A percentile compares a stretch with the other conserved stretches of the same genome.
Evolutionary conservation across 2,888 invertebrate genomes (phyloP).

Genomic region (Steinernema hermaphroditum): DNA sequence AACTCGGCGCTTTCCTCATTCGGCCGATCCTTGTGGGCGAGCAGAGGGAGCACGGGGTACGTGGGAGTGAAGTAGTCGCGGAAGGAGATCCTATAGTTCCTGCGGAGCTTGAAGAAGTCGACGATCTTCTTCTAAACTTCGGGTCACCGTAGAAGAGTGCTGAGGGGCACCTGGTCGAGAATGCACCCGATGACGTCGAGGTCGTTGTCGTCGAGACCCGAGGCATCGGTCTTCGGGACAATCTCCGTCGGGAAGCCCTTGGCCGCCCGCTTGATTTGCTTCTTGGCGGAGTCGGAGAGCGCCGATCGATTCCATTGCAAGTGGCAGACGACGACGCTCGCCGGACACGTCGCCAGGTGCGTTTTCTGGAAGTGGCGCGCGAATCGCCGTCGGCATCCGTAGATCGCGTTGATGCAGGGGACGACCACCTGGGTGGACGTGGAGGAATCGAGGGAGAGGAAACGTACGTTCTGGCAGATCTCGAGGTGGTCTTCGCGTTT

Average conservation of each 20-base stretch:
- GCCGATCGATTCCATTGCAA: constrained; percentile 41
- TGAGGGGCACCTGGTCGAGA: constrained; percentile 4
- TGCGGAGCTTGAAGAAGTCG: constrained; percentile 4
- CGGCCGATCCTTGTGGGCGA: constrained; percentile 2
- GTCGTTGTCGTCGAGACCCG: background rate
- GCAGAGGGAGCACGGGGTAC: constrained; percentile 35
- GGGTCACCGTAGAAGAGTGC: too few relatives aligned
- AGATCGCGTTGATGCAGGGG: constrained; percentile 33
- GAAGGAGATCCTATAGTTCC: constrained; percentile 4
- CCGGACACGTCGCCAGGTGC: constrained; percentile 41
- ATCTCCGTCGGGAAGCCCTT: constrained; percentile 28
- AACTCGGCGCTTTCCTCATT: constrained; percentile 1
- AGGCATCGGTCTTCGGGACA: background rate
- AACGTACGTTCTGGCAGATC: constrained; percentile 41
- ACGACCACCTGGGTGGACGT: background rate
- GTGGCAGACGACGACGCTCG: constrained; percentile 40
- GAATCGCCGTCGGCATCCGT: constrained; percentile 39
- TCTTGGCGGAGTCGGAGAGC: constrained; percentile 34
- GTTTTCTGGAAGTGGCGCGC: constrained; percentile 32
- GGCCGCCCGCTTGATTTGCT: constrained; percentile 37
- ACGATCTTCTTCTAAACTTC: background rate
- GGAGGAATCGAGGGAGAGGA: too few relatives aligned
- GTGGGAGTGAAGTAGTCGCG: constrained; percentile 17
- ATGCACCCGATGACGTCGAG: background rate
- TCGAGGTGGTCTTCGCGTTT: constrained; percentile 44